Percentiles rank a stretch among this genome's conserved stretches.
These are phyloP conservation scores for Neolamprologus fasciatus DNA, from an alignment of 2,113 vertebrate genomes.

Conservation along the genomic window DNA sequence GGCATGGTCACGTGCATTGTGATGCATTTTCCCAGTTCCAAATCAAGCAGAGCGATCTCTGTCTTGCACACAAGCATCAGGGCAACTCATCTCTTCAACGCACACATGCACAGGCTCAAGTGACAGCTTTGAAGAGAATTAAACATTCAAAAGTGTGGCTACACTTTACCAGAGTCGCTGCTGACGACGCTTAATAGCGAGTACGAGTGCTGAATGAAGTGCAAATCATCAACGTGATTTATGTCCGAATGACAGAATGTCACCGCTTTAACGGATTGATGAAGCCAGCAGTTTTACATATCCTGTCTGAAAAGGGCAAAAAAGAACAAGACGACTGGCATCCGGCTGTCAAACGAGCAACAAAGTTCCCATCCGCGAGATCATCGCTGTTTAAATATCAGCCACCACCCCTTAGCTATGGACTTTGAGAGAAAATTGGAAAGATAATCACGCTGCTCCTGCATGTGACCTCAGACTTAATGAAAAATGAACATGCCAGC, in stretches of 20 bases:
- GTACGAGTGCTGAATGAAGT: not conserved
- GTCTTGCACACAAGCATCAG: accelerated
- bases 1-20: accelerated
- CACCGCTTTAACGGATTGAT: not conserved
- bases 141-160: not conserved
- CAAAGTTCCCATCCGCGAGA: not conserved
- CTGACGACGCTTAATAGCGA: not conserved
- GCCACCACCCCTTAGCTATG: not conserved
- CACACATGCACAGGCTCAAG: not conserved
- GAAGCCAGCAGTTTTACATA: not conserved
- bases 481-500: constrained; percentile 23
- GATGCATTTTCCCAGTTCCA: not conserved
- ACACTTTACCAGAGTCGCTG: not conserved
- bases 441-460: not conserved
- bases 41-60: accelerated
- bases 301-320: not conserved
- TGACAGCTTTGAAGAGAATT: not conserved
- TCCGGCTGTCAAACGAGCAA: not conserved
- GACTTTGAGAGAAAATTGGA: not conserved
- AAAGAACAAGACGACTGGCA: not conserved
- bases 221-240: not conserved
- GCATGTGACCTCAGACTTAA: not conserved
- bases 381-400: not conserved
- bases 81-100: not conserved
- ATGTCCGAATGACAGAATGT: not conserved